Base-by-base conservation (phyloP, 1,140 invertebrate species). In the Heliconius eleuchia region DNA sequence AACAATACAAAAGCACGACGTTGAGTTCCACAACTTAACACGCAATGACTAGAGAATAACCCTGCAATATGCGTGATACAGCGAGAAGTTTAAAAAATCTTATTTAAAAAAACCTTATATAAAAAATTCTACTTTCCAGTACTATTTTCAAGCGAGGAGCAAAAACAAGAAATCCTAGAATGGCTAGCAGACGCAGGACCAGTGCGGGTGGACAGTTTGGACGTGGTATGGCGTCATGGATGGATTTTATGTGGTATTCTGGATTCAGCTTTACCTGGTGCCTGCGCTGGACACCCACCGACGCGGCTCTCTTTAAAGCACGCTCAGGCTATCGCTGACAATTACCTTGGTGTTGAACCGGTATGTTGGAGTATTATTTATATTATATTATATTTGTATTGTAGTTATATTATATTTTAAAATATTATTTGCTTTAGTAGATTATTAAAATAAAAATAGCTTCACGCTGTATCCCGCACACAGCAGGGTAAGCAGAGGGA, bases 241-340 rank as follows among this genome's bases (percentile, higher is more conserved):
- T 95, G 95, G 84, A 91, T 96, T 30, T 84, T 96, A 3, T 96
- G 96, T 82, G 95, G 95, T 8, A 90, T 95, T 18, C 88, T 96
- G 27, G 95, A 96, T 79, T 88, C 92, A 7, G 95, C 94, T 0
- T 85, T 96, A 4, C 95, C 95, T 9, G 95, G 95, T 42, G 95
- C 95, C 3, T 96, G 95, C 86, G 88, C 91, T 1, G 95, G 95
- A 19, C 95, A 95, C 66, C 90, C 93, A 13, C 95, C 95, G 16
- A 94, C 92, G 55, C 90, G 89, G 34, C 92, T 95, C 42, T 94
- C 95, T 5, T 85, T 96, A 18, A 87, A 92, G 42, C 95, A 96
- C 83, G 95, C 95, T 23, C 96, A 96, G 86, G 90, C 92, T 11
- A 91, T 96, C 30, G 95, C 95, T 50, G 95, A 95, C 71, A 95